Base-by-base conservation (phyloP, 2,888 invertebrate genomes). In the Acrobasis suavella region DNA sequence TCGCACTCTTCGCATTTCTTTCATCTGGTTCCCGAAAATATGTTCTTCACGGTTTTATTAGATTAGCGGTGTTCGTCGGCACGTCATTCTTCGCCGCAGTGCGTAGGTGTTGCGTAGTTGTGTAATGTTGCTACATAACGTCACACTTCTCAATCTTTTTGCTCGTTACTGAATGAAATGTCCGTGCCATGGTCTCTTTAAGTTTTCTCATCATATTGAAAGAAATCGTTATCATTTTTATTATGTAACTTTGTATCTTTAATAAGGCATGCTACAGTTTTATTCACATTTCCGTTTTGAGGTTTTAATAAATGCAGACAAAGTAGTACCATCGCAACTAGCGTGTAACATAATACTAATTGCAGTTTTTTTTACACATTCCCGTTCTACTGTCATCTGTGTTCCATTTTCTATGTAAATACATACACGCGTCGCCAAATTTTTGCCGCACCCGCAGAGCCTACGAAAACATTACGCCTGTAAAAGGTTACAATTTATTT, bases 11-110 rank as follows among this genome's bases (percentile, higher is more conserved):
- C 46, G 12, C 72, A 66, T 75, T 71, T 72, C 72, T 76, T 71
- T 65, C 67, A 65, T 70, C 69, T 67, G 64, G 67, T 64, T 62
- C 64, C 62, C 67, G 64, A 66, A 67, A 68, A 75, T 69, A 69
- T 71, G 67, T 69, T 70, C 71, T 69, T 66, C 65, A 64, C 70
- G 63, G 50, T 64, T 67, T 63, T 63, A 63, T 64, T 65, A 59
- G 50, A 58, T 65, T 56, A 55, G 58, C 60, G 56, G 56, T 65
- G 50, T 58, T 39, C 16, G 49, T 49, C 39, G 52, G 51, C 63
- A 49, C 42, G 54, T 55, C 63, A 61, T 58, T 64, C 60, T 64
- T 63, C 60, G 58, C 52, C 65, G 65, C 64, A 66, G 37, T 66
- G 66, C 65, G 70, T 67, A 64, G 54, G 62, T 61, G 64, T 56